Evolutionary conservation across 1,140 invertebrate genomes (phyloP).

Genomic region (Drosophila serrata): DNA sequence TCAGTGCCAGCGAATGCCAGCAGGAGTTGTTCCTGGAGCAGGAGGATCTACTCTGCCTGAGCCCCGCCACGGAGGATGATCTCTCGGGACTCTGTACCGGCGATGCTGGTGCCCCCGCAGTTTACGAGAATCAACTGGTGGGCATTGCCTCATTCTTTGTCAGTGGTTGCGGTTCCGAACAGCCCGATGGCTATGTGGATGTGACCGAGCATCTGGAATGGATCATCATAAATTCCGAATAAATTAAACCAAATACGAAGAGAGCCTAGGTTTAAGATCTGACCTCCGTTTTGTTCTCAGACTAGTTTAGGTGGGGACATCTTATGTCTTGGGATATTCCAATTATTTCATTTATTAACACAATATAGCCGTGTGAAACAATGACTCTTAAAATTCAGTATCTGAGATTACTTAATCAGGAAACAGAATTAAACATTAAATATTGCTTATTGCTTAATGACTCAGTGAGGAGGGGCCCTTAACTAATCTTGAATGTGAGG

Average conservation of each 20-base stretch:
- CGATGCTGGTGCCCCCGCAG: constrained; percentile 77
- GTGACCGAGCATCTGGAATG: constrained; percentile 85
- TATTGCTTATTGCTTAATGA: not conserved
- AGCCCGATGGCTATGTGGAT: constrained; percentile 87
- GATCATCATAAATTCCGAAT: constrained; percentile 73
- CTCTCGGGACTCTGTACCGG: constrained; percentile 62
- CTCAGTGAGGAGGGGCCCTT: not conserved
- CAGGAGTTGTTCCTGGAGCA: constrained; percentile 37
- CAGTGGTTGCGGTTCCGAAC: constrained; percentile 51
- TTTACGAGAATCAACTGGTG: constrained; percentile 67
- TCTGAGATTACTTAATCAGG: not conserved
- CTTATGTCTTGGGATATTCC: not conserved
- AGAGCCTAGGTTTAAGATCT: not conserved
- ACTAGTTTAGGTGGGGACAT: not conserved
- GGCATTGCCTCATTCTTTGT: constrained; percentile 72
- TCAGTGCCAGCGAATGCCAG: constrained; percentile 53
- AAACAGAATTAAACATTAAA: not conserved
- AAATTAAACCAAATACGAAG: not conserved
- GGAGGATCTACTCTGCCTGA: constrained; percentile 66
- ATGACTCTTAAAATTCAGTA: not conserved
- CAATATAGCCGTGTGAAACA: not conserved
- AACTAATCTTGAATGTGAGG: not conserved
- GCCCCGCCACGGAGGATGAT: not conserved
- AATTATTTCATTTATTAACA: not conserved
- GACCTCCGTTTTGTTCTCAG: too few relatives aligned